Evolutionary conservation across 2,113 vertebrate genomes (phyloP), one percentile per base, ranked within the genome.

Genomic region (Australoheros scitulus): DNA sequence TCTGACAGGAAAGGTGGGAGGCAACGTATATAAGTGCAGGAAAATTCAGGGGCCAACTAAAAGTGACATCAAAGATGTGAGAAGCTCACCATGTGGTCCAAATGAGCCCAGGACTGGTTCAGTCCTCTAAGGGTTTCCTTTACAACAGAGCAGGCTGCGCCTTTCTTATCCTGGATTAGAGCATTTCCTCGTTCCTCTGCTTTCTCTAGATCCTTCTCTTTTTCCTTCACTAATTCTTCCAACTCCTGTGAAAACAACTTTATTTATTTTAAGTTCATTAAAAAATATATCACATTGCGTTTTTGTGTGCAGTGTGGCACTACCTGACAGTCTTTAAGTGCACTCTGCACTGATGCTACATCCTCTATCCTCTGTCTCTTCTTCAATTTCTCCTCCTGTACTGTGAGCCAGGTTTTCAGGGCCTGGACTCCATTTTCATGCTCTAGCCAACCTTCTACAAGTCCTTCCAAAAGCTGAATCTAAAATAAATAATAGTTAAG

Each of bases 281-380:
- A 20, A 47, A 64, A 43, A 60, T 2, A 47, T 29, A 63, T 52
- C 15, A 52, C 5, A 61, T 5, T 59, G 29, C 29, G 29, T 57
- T 18, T 34, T 7, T 9, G 36, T 2, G 57, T 20, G 2, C 41
- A 64, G 14, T 77, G 5, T 55, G 7, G 32, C 1, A 1, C 34
- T 94, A 99, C 98, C 97, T 98, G 97, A 92, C 98, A 99, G 72
- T 99, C 98, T 93, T 97, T 98, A 36, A 99, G 93, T 17, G 97
- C 94, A 36, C 96, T 99, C 91, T 98, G 97, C 83, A 98, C 97
- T 0, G 97, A 97, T 72, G 97, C 96, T 60, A 97, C 96, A 70
- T 99, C 98, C 89, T 98, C 97, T 83, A 98, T 96, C 84, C 90
- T 96, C 61, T 97, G 96, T 56, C 96, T 97, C 82, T 97, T 95